Conservation (phyloP, 2,797 vertebrate species). For the Iguana delicatissima region DNA sequence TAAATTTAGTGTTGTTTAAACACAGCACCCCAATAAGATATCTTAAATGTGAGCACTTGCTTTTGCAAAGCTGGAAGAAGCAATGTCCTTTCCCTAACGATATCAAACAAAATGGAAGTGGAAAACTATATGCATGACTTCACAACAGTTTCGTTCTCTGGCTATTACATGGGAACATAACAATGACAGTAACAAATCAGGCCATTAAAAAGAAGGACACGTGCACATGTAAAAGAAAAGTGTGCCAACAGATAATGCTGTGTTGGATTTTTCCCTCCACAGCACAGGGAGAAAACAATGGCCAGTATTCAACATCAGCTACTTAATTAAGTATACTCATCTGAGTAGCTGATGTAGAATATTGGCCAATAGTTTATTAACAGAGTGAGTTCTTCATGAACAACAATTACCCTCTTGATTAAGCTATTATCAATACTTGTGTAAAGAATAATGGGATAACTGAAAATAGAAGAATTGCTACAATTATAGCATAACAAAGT, state of each 20-base stretch:
- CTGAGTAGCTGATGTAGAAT: no score
- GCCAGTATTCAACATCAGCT: no score
- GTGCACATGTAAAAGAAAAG: not conserved
- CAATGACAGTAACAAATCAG: not conserved
- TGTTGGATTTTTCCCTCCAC: not conserved
- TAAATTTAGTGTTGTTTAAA: constrained; percentile 56
- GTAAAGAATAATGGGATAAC: not conserved
- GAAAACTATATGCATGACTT: constrained; percentile 30
- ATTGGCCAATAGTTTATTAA: not conserved
- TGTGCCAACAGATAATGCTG: not conserved
- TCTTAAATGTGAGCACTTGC: constrained; percentile 29
- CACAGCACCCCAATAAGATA: constrained; percentile 12
- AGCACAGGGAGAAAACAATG: no score
- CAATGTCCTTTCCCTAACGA: constrained; percentile 28
- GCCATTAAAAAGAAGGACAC: not conserved
- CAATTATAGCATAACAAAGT: constrained; percentile 37
- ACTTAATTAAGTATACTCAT: no score
- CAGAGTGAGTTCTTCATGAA: not conserved
- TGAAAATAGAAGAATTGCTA: constrained; percentile 37
- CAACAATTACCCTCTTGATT: not conserved
- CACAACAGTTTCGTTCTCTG: constrained; percentile 25
- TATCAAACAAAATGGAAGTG: constrained; percentile 34
- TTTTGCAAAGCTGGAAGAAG: constrained; percentile 46
- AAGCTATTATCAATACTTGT: not conserved
- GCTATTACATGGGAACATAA: not conserved